A percentile compares a stretch with the other conserved stretches of the same genome.
Conservation (phyloP, 2,888 invertebrate species). For the Gryllus longicercus region DNA sequence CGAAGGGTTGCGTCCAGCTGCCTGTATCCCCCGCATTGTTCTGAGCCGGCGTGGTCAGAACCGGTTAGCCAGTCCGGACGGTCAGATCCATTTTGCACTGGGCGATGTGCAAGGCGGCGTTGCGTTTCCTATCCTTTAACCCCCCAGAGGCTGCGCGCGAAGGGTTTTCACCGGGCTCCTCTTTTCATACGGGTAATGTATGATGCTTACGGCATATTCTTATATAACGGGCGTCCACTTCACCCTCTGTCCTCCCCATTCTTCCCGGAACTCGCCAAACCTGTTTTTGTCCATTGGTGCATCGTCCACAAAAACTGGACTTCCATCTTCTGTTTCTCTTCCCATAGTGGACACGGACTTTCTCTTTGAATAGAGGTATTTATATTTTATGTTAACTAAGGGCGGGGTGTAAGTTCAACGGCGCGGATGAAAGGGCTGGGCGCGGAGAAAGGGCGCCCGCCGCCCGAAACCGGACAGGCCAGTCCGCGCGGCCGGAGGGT, state of each 20-base stretch:
- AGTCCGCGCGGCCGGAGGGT: slow-evolving; percentile 22
- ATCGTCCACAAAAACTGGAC: slow-evolving; percentile 31
- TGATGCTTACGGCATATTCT: slow-evolving; percentile 17
- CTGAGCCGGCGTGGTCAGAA: neutral
- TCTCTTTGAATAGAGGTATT: slow-evolving; percentile 3
- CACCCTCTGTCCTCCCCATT: slow-evolving; percentile 5
- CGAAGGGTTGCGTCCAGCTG: slow-evolving; percentile 9
- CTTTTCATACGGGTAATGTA: neutral
- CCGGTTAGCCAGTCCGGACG: slow-evolving; percentile 17
- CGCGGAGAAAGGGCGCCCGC: slow-evolving; percentile 5
- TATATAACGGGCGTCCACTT: slow-evolving; percentile 10
- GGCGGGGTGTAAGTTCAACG: neutral
- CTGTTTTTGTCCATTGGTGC: slow-evolving; percentile 24
- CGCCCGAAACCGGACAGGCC: slow-evolving; percentile 30
- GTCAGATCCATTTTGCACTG: slow-evolving; percentile 17
- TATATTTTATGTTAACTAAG: slow-evolving; percentile 18
- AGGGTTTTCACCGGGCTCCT: neutral
- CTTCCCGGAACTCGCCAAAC: slow-evolving; percentile 23
- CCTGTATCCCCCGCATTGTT: neutral
- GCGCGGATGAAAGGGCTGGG: slow-evolving; percentile 22
- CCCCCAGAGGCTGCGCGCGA: neutral
- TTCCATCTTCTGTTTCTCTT: slow-evolving; percentile 26
- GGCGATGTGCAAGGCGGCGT: neutral
- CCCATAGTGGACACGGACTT: slow-evolving; percentile 23
- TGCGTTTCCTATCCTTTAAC: neutral